Evolutionary conservation across 2,113 vertebrate species (phyloP).

Genomic region (Brienomyrus brachyistius): DNA sequence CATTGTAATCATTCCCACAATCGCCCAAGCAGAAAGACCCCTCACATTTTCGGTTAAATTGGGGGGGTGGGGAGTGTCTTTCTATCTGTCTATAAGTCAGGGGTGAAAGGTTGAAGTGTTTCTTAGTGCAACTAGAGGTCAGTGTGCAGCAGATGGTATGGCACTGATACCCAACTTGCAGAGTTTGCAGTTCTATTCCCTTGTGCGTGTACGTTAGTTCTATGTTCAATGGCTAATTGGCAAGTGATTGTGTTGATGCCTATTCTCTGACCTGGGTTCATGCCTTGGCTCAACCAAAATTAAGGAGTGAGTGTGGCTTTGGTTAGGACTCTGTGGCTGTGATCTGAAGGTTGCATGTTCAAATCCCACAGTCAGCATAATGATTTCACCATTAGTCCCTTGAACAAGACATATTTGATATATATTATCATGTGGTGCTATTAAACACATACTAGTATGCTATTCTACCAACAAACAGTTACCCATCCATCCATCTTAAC

Average conservation of each 20-base stretch:
- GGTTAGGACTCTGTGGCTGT: background rate
- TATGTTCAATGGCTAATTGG: background rate
- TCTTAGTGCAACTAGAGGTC: background rate
- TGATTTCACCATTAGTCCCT: background rate
- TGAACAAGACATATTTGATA: background rate
- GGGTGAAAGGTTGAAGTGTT: background rate
- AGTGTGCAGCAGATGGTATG: background rate
- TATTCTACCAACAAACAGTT: background rate
- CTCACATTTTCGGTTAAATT: background rate
- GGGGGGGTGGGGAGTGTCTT: background rate
- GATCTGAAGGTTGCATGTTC: background rate
- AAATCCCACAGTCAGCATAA: background rate
- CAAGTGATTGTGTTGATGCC: background rate
- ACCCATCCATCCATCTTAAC: background rate
- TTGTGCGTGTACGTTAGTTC: background rate
- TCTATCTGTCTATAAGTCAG: background rate
- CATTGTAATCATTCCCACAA: conserved; percentile 4
- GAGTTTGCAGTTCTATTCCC: background rate
- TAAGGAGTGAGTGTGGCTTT: background rate
- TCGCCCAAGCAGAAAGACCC: background rate
- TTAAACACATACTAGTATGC: background rate
- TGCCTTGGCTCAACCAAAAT: background rate
- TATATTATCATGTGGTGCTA: background rate
- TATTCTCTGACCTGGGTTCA: background rate
- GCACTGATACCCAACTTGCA: background rate